Base-by-base conservation (phyloP, 1,140 invertebrate species). In the Brachionus asplanchnoidis region DNA sequence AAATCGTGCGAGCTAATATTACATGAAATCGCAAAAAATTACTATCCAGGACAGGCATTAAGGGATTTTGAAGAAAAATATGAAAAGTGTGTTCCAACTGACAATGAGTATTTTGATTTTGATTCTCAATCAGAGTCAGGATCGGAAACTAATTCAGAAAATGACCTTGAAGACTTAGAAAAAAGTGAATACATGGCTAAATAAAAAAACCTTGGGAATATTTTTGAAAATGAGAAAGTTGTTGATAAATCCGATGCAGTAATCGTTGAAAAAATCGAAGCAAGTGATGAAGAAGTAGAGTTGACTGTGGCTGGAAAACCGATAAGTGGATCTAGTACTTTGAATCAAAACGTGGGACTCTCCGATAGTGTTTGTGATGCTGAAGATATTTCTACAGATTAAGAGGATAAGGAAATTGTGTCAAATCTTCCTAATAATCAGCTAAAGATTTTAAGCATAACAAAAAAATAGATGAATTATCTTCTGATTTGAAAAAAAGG, bases 321-420 rank as follows among this genome's bases (percentile, higher is more conserved):
- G 36, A 20, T 42, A 73, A 73, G 28, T 73, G 68, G 68, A 40
- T 73, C 32, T 40, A 73, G 68, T 40, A 73, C 68, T 42, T 20
- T 73, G 68, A 44, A 73, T 73, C 68, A 73, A 73, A 73, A 73
- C 28, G 36, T 40, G 28, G 68, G 68, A 40, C 36, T 73, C 28
- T 40, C 68, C 17, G 36, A 73, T 73, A 73, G 68, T 73, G 68
- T 73, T 73, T 73, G 68, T 40, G 68, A 44, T 26, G 26, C 26
- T 26, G 26, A 26, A 26, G 26, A 26, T 26, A 26, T 26, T 26
- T 26, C 26, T 26, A 26, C 26, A 26, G 26, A 26, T 26, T 1
- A 26, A 1, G 26, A 26, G 26, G 26, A 26, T 26, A 26, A 26
- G 26, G 2, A 26, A 26, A 26, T 26, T 26, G 26, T 26, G 26